Percentiles rank a stretch among this genome's conserved stretches.
Evolutionary conservation across 2,113 vertebrate genomes (phyloP).

Genomic region (Spheniscus mendiculus): DNA sequence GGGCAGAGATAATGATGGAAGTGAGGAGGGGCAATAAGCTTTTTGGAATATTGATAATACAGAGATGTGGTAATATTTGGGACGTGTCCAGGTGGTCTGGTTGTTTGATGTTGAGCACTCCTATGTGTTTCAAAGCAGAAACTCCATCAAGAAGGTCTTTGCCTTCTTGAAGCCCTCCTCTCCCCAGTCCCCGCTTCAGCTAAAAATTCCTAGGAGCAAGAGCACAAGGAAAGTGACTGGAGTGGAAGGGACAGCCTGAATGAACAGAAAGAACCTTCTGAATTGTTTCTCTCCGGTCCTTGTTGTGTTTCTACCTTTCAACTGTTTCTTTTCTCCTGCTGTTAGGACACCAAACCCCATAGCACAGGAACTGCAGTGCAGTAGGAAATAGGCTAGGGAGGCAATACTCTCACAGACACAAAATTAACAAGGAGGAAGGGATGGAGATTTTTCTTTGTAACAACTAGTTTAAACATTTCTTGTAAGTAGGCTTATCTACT

Average conservation of each 20-base stretch:
- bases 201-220: background rate
- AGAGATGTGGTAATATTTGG: background rate
- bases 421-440: background rate
- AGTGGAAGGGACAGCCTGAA: background rate
- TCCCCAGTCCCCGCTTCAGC: background rate
- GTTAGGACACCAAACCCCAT: background rate
- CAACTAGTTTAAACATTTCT: background rate
- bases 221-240: background rate
- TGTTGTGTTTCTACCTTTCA: background rate
- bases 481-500: background rate
- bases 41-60: background rate
- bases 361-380: background rate
- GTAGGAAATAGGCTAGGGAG: background rate
- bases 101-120: background rate
- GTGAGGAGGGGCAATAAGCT: background rate
- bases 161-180: background rate
- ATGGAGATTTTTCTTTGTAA: background rate
- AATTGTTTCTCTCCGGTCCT: background rate
- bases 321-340: background rate
- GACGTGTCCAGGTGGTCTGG: background rate
- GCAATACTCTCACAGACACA: background rate
- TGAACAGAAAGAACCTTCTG: background rate
- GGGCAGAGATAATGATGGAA: background rate
- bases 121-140: background rate
- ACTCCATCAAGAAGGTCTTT: background rate